phyloP scores from a whole-genome alignment of 2,113 vertebrate genomes.

The Tragelaphus strepsiceros region DNA sequence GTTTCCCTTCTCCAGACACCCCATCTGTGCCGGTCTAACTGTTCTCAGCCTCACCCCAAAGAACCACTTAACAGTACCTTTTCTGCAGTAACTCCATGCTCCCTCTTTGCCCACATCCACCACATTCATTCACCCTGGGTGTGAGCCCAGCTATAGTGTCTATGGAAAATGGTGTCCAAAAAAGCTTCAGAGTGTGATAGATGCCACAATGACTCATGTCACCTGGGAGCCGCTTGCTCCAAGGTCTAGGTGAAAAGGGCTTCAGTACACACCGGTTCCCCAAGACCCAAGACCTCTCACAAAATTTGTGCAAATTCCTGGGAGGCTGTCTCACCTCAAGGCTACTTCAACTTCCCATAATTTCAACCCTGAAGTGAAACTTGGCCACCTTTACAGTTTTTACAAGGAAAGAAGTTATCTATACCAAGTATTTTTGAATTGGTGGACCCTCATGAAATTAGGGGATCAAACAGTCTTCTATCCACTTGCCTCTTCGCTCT shows the following conservation, averaged over 20 bases:
- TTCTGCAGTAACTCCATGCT: not conserved
- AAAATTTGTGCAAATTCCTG: not conserved
- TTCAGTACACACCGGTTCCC: not conserved
- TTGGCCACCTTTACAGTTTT: not conserved
- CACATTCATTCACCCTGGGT: not conserved
- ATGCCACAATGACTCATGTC: not conserved
- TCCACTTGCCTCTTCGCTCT: not conserved
- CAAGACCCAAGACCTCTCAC: not conserved
- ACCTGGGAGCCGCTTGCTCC: not conserved
- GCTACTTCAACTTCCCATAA: not conserved
- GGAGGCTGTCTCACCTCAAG: not conserved
- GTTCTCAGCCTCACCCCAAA: no score
- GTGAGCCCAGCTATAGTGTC: not conserved
- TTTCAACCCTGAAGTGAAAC: not conserved
- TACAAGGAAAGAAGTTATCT: not conserved
- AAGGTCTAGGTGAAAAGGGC: not conserved
- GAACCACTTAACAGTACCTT: not conserved
- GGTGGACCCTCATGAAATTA: not conserved
- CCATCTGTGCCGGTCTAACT: not conserved
- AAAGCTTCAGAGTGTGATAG: not conserved
- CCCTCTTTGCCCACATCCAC: not conserved
- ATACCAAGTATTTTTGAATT: not conserved
- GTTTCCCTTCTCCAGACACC: not conserved
- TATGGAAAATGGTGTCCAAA: not conserved
- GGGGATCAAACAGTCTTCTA: not conserved